phyloP scores from a whole-genome alignment of 2,888 invertebrate species.

The Drosophila trichaetosa region DNA sequence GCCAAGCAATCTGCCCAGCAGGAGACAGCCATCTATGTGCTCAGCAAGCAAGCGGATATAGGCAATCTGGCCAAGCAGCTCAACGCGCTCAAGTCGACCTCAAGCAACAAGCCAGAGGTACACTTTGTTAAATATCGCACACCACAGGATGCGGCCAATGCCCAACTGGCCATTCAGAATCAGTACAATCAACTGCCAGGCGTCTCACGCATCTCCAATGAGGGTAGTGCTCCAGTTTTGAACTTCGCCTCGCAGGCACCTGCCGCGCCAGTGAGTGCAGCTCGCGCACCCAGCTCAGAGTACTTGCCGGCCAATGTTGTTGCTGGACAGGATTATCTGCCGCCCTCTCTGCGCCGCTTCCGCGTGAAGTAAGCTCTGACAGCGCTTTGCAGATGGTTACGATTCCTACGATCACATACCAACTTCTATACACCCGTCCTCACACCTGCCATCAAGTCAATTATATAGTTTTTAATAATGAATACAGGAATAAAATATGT shows the following conservation, averaged over 20 bases:
- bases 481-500: slow-evolving; percentile 65
- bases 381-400: slow-evolving; percentile 42
- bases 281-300: slow-evolving; percentile 44
- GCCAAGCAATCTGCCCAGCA: slow-evolving; percentile 79
- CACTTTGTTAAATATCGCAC: slow-evolving; percentile 83
- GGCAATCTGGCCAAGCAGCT: slow-evolving; percentile 76
- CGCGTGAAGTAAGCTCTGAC: slow-evolving; percentile 66
- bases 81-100: slow-evolving; percentile 65
- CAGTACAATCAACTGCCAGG: slow-evolving; percentile 82
- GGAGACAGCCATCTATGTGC: slow-evolving; percentile 82
- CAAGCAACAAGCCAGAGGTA: slow-evolving; percentile 80
- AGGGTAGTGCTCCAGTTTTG: slow-evolving; percentile 80
- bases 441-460: slow-evolving; percentile 44
- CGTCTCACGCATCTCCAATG: slow-evolving; percentile 75
- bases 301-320: slow-evolving; percentile 58
- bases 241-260: slow-evolving; percentile 71
- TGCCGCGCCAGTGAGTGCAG: slow-evolving; percentile 20
- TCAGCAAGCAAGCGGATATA: slow-evolving; percentile 80
- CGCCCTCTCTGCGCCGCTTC: slow-evolving; percentile 72
- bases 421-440: slow-evolving; percentile 13
- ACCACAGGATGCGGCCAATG: slow-evolving; percentile 80
- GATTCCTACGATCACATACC: slow-evolving; percentile 57
- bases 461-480: slow-evolving; percentile 58
- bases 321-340: slow-evolving; percentile 62
- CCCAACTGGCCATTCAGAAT: slow-evolving; percentile 82